phyloP scores from a whole-genome alignment of 2,888 invertebrate species.

The Parnassius smintheus region DNA sequence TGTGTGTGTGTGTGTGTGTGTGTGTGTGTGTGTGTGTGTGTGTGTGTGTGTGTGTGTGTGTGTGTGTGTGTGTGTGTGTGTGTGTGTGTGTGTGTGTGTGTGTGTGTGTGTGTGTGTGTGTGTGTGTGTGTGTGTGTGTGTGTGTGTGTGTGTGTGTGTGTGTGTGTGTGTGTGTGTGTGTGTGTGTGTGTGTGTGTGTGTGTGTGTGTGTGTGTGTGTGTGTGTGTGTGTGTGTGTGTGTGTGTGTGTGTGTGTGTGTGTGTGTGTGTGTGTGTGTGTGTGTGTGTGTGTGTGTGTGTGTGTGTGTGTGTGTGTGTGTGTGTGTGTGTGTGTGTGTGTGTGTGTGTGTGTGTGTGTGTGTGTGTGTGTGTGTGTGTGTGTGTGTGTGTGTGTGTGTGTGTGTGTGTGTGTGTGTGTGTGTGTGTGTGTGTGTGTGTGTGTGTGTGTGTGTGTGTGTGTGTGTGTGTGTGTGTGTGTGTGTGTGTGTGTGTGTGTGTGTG shows the following conservation, averaged over 20 bases:
- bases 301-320: conserved; percentile 1
- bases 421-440: conserved; percentile 1
- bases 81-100: conserved; percentile 1
- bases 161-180: conserved; percentile 1
- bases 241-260: conserved; percentile 1
- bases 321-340: conserved; percentile 1
- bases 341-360: conserved; percentile 1
- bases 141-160: conserved; percentile 1
- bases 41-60: conserved; percentile 1
- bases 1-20: conserved; percentile 1
- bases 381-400: conserved; percentile 1
- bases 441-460: conserved; percentile 1
- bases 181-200: conserved; percentile 1
- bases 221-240: conserved; percentile 1
- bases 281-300: conserved; percentile 1
- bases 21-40: conserved; percentile 1
- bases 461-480: conserved; percentile 1
- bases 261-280: conserved; percentile 1
- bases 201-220: conserved; percentile 1
- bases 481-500: conserved; percentile 1
- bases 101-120: conserved; percentile 1
- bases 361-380: conserved; percentile 1
- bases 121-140: conserved; percentile 1
- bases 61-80: conserved; percentile 1
- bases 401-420: conserved; percentile 1